A percentile compares a stretch with the other conserved stretches of the same genome.
Conservation (phyloP, 1,140 invertebrate species). For the Adelges cooleyi region DNA sequence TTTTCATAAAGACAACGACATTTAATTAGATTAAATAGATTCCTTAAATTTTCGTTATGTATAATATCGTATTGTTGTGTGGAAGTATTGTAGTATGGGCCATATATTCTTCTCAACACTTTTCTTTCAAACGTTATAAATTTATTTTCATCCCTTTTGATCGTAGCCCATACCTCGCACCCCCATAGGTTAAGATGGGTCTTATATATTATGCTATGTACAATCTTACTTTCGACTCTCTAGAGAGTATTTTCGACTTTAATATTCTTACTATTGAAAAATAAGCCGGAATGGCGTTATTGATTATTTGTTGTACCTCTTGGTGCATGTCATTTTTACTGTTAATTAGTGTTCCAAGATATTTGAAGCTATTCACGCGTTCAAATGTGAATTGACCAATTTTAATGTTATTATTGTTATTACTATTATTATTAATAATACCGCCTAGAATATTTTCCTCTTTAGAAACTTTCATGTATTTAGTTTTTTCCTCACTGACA, state of each 20-base stretch:
- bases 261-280: no score
- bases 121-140: not conserved
- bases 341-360: not conserved
- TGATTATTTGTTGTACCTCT: not conserved
- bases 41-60: not conserved
- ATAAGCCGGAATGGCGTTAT: no score
- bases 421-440: no score
- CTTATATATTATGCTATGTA: no score
- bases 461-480: not conserved
- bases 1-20: no score
- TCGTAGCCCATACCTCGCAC: not conserved
- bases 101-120: not conserved
- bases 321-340: not conserved
- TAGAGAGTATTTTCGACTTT: no score
- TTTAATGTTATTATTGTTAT: no score
- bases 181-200: not conserved
- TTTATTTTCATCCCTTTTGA: not conserved
- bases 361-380: not conserved
- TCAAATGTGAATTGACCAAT: no score
- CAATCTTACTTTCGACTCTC: no score
- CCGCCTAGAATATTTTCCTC: not conserved
- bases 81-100: constrained; percentile 29
- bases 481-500: not conserved
- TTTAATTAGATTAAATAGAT: not conserved
- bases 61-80: not conserved